phyloP scores from a whole-genome alignment of 2,797 vertebrate species.

The Glyptemys insculpta region DNA sequence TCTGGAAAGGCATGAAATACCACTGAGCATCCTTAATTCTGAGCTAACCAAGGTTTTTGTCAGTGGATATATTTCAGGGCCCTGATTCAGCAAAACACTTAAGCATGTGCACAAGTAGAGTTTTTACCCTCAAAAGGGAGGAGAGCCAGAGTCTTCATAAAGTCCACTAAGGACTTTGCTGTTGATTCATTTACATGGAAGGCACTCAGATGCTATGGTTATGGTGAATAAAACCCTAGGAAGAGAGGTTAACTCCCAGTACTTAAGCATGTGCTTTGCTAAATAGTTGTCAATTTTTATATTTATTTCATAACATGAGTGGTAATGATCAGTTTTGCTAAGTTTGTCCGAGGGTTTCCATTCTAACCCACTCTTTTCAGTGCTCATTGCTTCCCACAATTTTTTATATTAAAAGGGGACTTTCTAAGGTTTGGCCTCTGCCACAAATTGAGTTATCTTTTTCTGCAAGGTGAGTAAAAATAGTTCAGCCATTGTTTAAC shows the following conservation, averaged over 20 bases:
- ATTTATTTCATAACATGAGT: slow-evolving; percentile 28
- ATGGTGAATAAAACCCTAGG: slow-evolving; percentile 36
- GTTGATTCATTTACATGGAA: slow-evolving; percentile 17
- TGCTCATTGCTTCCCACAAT: slow-evolving; percentile 15
- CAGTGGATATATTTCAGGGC: neutral
- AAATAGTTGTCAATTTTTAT: slow-evolving; percentile 12
- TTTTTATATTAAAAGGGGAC: neutral
- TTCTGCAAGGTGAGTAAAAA: no score
- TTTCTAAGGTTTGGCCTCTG: neutral
- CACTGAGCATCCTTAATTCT: neutral
- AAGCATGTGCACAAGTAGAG: neutral
- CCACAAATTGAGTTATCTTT: neutral
- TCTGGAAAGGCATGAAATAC: neutral
- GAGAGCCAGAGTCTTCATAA: slow-evolving; percentile 20
- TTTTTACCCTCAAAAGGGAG: neutral
- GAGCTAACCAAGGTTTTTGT: neutral
- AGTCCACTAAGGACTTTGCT: slow-evolving; percentile 4
- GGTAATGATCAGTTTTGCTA: neutral
- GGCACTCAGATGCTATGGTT: slow-evolving; percentile 19
- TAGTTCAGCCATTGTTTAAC: no score
- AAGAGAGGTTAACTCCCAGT: neutral
- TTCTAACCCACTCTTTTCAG: neutral
- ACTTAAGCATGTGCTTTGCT: slow-evolving; percentile 22
- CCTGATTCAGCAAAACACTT: neutral
- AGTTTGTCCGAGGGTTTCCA: slow-evolving; percentile 48